phyloP scores from a whole-genome alignment of 2,113 vertebrate species.

The Myodes glareolus region DNA sequence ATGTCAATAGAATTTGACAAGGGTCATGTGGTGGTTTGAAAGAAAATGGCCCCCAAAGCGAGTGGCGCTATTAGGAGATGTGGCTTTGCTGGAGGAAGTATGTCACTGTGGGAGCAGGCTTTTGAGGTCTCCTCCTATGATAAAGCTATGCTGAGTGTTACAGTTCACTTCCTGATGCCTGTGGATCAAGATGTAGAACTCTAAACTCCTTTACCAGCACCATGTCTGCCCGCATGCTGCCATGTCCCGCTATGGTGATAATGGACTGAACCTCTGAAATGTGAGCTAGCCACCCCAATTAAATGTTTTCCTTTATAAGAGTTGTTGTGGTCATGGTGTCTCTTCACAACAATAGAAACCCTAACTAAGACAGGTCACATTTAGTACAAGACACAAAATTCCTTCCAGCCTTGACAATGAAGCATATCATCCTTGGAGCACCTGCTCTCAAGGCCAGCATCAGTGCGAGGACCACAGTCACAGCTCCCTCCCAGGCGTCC shows the following conservation, averaged over 20 bases:
- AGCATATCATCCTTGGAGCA: not conserved
- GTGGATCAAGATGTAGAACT: not conserved
- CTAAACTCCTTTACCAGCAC: not conserved
- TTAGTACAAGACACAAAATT: not conserved
- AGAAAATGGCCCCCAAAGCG: not conserved
- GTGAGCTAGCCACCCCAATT: not conserved
- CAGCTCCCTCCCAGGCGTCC: not conserved
- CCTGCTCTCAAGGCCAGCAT: not conserved
- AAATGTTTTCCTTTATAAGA: not conserved
- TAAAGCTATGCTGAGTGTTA: not conserved
- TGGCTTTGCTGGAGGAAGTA: not conserved
- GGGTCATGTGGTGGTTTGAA: not conserved
- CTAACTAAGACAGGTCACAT: not conserved
- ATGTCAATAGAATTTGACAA: not conserved
- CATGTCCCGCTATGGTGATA: not conserved
- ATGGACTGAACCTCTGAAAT: not conserved
- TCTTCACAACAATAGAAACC: not conserved
- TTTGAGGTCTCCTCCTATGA: not conserved
- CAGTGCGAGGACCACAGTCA: not conserved
- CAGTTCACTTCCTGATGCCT: not conserved
- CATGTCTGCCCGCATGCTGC: not conserved
- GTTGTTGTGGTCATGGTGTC: not conserved
- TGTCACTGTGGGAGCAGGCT: not conserved
- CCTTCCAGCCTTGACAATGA: not conserved
- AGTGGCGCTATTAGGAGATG: not conserved